A percentile compares a stretch with the other conserved stretches of the same genome.
phyloP scores from a whole-genome alignment of 2,888 invertebrate species.

The Auanema freiburgensis region DNA sequence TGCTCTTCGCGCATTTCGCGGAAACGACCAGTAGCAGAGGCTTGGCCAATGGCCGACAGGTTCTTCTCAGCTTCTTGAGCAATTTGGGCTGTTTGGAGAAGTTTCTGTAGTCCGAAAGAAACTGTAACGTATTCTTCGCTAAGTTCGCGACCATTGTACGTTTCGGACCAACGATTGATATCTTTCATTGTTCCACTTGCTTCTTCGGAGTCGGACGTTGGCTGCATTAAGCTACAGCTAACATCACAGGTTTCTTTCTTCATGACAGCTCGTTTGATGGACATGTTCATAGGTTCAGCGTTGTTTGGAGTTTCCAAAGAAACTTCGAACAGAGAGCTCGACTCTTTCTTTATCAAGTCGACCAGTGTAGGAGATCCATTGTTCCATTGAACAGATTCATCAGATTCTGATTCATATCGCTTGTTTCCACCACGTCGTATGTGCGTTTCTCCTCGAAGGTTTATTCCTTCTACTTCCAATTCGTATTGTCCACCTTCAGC shows the following conservation, averaged over 20 bases:
- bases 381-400: slow-evolving; percentile 38
- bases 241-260: slow-evolving; percentile 37
- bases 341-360: slow-evolving; percentile 57
- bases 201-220: slow-evolving; percentile 13
- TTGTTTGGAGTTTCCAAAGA: slow-evolving; percentile 54
- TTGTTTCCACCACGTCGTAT: slow-evolving; percentile 25
- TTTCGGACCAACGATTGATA: slow-evolving; percentile 16
- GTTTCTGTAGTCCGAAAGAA: slow-evolving; percentile 24
- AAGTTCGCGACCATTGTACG: slow-evolving; percentile 21
- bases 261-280: slow-evolving; percentile 29
- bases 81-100: slow-evolving; percentile 1
- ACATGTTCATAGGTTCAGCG: slow-evolving; percentile 20
- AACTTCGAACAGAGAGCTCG: slow-evolving; percentile 54
- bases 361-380: slow-evolving; percentile 47
- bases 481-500: slow-evolving; percentile 48
- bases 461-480: slow-evolving; percentile 41
- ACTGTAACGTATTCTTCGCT: slow-evolving; percentile 24
- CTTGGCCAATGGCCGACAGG: slow-evolving; percentile 22
- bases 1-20: slow-evolving; percentile 44
- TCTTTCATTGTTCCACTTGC: slow-evolving; percentile 2
- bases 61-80: slow-evolving; percentile 31
- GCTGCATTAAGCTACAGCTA: slow-evolving; percentile 25
- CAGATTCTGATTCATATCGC: slow-evolving; percentile 42
- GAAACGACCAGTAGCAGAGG: slow-evolving; percentile 28
- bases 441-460: slow-evolving; percentile 38